Evolutionary conservation across 1,140 invertebrate species (phyloP).

Genomic region (Zelostemma sp.): DNA sequence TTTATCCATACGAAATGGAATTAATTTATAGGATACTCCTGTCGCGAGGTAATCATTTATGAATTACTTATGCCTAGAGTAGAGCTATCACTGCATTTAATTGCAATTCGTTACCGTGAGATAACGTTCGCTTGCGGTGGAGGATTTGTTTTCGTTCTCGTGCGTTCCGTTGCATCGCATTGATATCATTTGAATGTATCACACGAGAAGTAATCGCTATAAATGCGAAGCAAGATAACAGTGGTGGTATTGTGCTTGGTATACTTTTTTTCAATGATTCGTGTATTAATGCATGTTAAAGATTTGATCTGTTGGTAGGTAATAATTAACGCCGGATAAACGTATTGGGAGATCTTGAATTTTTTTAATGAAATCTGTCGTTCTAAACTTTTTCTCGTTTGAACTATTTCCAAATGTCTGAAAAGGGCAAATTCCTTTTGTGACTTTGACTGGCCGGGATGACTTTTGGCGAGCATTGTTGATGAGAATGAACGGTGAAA

Average conservation of each 20-base stretch:
- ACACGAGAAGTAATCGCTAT: background rate
- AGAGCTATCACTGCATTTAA: background rate
- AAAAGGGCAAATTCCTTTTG: background rate
- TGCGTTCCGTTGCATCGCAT: background rate
- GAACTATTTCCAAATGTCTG: no score
- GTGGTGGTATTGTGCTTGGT: background rate
- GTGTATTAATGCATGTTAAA: background rate
- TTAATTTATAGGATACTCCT: background rate
- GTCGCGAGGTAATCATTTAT: background rate
- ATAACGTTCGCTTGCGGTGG: constrained; percentile 3
- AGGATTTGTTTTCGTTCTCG: constrained; percentile 4
- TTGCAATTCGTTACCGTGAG: constrained; percentile 1
- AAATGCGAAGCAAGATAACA: constrained; percentile 1
- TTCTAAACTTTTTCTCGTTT: no score
- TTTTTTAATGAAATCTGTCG: no score
- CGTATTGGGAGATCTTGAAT: no score
- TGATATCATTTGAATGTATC: background rate
- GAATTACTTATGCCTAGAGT: constrained; percentile 7
- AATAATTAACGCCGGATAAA: no score
- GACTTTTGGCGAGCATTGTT: constrained; percentile 58
- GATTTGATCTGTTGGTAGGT: background rate
- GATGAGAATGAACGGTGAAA: constrained; percentile 61
- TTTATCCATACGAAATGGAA: no score
- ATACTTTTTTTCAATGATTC: background rate
- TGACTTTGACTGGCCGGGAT: constrained; percentile 21